Evolutionary conservation across 2,797 vertebrate species (phyloP).

Genomic region (Galago senegalensis): DNA sequence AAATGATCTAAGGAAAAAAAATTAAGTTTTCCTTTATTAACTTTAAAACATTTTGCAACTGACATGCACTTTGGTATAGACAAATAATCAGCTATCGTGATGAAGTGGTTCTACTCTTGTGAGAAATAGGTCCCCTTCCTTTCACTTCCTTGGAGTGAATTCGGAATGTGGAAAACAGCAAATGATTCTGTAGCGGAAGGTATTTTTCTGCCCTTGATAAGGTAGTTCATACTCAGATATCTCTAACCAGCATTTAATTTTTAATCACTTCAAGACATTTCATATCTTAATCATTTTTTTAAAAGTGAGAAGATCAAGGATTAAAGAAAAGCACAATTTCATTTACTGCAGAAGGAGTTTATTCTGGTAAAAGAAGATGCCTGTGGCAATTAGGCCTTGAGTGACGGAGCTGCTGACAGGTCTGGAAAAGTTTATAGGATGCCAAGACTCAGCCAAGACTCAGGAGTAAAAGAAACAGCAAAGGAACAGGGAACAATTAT

Average conservation of each 20-base stretch:
- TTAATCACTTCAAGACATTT: background rate
- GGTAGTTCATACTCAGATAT: background rate
- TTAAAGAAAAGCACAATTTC: background rate
- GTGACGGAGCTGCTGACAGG: background rate
- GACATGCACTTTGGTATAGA: background rate
- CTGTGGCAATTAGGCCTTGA: background rate
- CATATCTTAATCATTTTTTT: constrained; percentile 40
- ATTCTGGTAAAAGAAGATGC: background rate
- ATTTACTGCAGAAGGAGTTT: background rate
- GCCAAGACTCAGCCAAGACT: background rate
- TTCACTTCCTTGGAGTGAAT: background rate
- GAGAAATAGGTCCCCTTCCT: background rate
- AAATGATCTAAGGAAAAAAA: background rate
- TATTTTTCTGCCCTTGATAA: background rate
- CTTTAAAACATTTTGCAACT: background rate
- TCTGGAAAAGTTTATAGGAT: background rate
- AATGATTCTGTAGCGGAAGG: background rate
- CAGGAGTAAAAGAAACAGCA: background rate
- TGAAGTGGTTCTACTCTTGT: background rate
- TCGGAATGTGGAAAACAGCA: background rate
- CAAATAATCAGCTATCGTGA: background rate
- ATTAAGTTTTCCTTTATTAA: too few species aligned
- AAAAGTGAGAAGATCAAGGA: background rate
- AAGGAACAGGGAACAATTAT: background rate
- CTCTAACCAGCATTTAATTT: background rate